Percentiles rank a stretch among this genome's conserved stretches.
These are phyloP conservation scores for Drosophila ercepeae DNA, from an alignment of 1,140 invertebrate genomes.

Conservation along the genomic window DNA sequence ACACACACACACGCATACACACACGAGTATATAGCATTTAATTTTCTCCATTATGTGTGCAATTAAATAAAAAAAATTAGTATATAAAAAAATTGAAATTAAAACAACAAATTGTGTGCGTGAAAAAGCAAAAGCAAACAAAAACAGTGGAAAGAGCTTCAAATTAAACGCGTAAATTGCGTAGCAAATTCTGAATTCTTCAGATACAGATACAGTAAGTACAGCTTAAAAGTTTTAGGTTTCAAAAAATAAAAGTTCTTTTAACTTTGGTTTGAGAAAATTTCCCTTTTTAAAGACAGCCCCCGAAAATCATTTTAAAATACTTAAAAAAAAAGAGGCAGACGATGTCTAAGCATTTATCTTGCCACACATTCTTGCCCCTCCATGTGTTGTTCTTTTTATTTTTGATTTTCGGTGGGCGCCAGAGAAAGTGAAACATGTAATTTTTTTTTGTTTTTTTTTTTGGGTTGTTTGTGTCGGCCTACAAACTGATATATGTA, in stretches of 20 bases:
- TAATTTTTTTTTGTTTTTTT: constrained; percentile 56
- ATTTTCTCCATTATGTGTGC: constrained; percentile 65
- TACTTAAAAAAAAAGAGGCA: constrained; percentile 9
- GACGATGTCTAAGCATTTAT: constrained; percentile 47
- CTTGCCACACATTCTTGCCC: constrained; percentile 23
- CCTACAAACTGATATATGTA: too few species aligned
- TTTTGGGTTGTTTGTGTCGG: constrained; percentile 28
- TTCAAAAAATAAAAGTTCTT: constrained; percentile 18
- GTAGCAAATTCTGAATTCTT: constrained; percentile 78
- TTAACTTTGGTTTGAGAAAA: constrained; percentile 43
- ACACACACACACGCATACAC: constrained; percentile 33
- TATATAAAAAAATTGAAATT: constrained; percentile 54
- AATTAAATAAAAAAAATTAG: constrained; percentile 69
- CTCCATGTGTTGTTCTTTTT: constrained; percentile 20
- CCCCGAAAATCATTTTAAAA: constrained; percentile 36
- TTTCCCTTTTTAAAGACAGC: constrained; percentile 55
- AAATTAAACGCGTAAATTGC: constrained; percentile 77
- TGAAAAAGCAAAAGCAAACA: constrained; percentile 66
- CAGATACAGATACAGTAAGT: constrained; percentile 64
- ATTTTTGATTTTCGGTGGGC: constrained; percentile 25
- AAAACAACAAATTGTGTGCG: constrained; percentile 58
- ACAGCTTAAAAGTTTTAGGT: constrained; percentile 42
- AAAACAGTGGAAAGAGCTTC: constrained; percentile 19
- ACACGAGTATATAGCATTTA: constrained; percentile 52
- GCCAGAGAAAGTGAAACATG: constrained; percentile 81